These are phyloP conservation scores for Istiophorus platypterus DNA, from an alignment of 2,113 vertebrate species.

Conservation along the genomic window DNA sequence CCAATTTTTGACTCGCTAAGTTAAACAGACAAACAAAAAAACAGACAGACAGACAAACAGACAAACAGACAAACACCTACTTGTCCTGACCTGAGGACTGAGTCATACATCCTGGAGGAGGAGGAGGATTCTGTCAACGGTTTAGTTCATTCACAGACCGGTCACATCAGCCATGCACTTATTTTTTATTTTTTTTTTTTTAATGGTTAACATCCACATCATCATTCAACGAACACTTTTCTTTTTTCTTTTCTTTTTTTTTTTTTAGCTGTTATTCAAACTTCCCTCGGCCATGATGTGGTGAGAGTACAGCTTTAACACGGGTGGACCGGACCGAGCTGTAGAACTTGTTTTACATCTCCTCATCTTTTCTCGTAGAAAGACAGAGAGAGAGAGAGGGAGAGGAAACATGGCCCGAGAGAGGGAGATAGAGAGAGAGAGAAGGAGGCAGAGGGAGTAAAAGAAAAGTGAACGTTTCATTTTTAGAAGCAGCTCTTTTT, in stretches of 20 bases:
- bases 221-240: not conserved
- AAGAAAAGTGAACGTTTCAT: not conserved
- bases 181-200: not conserved
- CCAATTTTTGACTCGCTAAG: too few species aligned
- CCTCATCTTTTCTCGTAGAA: not conserved
- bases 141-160: slow-evolving; percentile 61
- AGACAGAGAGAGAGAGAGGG: not conserved
- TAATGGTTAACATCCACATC: not conserved
- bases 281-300: not conserved
- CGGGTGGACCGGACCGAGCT: not conserved
- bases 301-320: not conserved
- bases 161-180: slow-evolving; percentile 1
- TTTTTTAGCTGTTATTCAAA: too few species aligned
- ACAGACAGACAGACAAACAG: too few species aligned
- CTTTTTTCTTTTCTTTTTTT: too few species aligned
- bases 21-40: accelerated
- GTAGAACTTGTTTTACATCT: slow-evolving; percentile 22
- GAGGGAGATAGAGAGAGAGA: too few species aligned
- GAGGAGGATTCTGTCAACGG: not conserved
- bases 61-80: not conserved
- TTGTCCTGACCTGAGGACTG: not conserved
- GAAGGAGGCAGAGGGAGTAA: not conserved
- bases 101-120: not conserved
- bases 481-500: too few species aligned
- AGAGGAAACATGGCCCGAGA: too few species aligned